Base-by-base conservation (phyloP, 2,797 vertebrate genomes). In the Sus cebifrons region DNA sequence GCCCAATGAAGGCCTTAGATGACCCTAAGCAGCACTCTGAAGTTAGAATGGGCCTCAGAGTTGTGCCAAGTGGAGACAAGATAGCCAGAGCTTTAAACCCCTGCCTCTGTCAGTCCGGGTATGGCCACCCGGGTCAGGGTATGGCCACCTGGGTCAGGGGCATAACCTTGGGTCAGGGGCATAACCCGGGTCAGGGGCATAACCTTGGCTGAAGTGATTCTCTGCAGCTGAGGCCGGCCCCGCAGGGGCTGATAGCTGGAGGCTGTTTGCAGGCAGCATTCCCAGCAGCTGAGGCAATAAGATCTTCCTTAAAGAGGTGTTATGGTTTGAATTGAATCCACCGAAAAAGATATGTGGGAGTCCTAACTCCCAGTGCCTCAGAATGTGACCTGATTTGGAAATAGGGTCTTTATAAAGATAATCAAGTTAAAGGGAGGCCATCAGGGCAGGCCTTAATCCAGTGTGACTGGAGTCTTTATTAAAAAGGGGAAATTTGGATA, bases 311-410 rank as follows among this genome's bases (percentile, higher is more conserved):
- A 68, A 92, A 70, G 12, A 5, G 23, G 16, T 36, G 23, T 49
- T 83, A 56, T n/a, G 32, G 29, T 60, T 86, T 85, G 62, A 93
- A 54, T 54, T 77, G 56, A 54, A 36, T 70, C 54, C 29, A 36
- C n/a, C 36, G 60, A 70, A 88, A 90, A 73, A 74, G 4, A 62
- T 64, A 44, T 27, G 17, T 68, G 82, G 65, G 86, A 70, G 82
- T 79, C 27, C 32, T 40, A 85, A 54, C 4, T 32, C 32, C 60
- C 5, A 82, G 12, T 89, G 58, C 16, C 21, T 93, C 21, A 3
- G 64, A 90, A 84, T 81, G 32, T 91, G 74, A 49, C 25, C 58
- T 97, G 79, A 78, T 78, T 75, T 84, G 71, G 15, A 87, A 91
- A 49, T 62, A 82, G 13, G 8, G 25, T 77, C 91, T 86, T 82